Evolutionary conservation across 2,113 vertebrate species (phyloP), one percentile per base, ranked within the genome.

Genomic region (Apodemus sylvaticus): DNA sequence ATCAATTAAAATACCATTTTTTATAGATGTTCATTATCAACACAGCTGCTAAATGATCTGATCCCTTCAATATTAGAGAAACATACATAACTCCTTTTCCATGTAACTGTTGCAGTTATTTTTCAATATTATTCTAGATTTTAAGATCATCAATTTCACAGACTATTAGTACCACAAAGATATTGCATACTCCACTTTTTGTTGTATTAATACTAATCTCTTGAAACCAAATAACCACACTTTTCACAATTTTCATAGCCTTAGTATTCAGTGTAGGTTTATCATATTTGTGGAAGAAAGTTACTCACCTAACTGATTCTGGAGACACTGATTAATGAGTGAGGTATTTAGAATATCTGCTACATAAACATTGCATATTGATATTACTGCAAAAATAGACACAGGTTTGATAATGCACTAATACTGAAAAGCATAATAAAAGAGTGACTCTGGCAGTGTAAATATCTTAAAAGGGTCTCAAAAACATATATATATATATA

Each of bases 361-460:
- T n/a, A 7, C 17, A 45, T 42, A 29, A 51, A 51, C 62, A 1
- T 81, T 55, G 39, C 48, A 58, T 58, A 42, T 76, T 58, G 78
- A n/a, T 81, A 76, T 45, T 0, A 74, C 2, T 34, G 26, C 26
- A 64, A 86, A 94, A 34, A 48, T 7, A 76, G 19, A 91, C 8
- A 6, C 0, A 26, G 51, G 53, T 5, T 3, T 87, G 68, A 94
- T 5, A 66, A 73, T 60, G 16, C 73, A 22, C 51, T 93, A 60
- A 92, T 2, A 53, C 31, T 78, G 29, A 78, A 9, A 53, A 34
- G 5, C 31, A 58, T 83, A 42, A 17, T 83, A 83, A 62, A 42
- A 7, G 36, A 39, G 0, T 31, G 55, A 62, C 0, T 1, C 13
- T 7, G 34, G 45, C 34, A 48, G 4, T 31, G 0, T 20, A 8